Evolutionary conservation across 2,113 vertebrate genomes (phyloP).

Genomic region (Copsychus sechellarum): DNA sequence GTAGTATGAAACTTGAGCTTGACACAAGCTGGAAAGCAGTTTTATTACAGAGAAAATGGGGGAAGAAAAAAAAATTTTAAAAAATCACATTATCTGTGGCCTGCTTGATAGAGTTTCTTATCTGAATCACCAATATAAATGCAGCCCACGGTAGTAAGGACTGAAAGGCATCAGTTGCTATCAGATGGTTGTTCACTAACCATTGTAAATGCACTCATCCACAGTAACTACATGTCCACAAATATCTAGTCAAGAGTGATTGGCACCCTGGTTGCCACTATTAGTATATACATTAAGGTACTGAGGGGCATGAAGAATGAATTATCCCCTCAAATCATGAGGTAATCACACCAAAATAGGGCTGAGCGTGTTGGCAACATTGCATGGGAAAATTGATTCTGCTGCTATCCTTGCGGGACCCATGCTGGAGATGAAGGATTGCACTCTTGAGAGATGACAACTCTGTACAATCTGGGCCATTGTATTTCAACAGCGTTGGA

Average conservation of each 20-base stretch:
- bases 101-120: constrained; percentile 5
- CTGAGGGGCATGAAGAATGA: constrained; percentile 35
- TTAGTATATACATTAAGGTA: constrained; percentile 46
- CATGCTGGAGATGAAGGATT: constrained; percentile 13
- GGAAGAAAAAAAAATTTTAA: neutral
- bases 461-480: neutral
- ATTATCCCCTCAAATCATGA: constrained; percentile 56
- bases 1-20: neutral
- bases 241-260: constrained; percentile 50
- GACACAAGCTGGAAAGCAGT: neutral
- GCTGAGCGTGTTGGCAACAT: constrained; percentile 41
- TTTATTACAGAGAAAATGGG: neutral
- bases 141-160: neutral
- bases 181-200: constrained; percentile 2
- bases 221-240: constrained; percentile 44
- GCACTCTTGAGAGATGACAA: neutral
- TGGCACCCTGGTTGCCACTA: constrained; percentile 50
- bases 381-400: constrained; percentile 47
- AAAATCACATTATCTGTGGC: neutral
- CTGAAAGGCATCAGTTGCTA: constrained; percentile 1
- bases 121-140: constrained; percentile 14
- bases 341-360: constrained; percentile 35
- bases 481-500: neutral
- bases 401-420: neutral
- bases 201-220: constrained; percentile 31